These are phyloP conservation scores for Eilema sororculum DNA, from an alignment of 2,888 invertebrate genomes.

Conservation along the genomic window DNA sequence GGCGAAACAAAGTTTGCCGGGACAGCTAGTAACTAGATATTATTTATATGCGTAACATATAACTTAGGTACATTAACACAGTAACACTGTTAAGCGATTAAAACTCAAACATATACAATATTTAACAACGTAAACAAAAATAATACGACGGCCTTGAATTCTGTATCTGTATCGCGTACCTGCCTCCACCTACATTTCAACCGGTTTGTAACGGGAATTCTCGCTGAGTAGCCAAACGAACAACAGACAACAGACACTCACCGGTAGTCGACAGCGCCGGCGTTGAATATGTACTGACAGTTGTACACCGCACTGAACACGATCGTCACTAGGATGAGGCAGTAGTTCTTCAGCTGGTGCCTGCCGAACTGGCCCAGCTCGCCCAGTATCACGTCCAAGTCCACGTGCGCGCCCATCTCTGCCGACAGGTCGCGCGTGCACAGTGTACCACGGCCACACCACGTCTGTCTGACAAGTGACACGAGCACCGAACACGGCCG, in stretches of 20 bases:
- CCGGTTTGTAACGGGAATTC: background rate
- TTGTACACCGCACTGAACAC: constrained; percentile 22
- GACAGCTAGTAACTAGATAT: too few relatives aligned
- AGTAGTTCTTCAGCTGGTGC: constrained; percentile 26
- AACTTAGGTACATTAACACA: too few relatives aligned
- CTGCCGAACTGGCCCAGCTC: constrained; percentile 27
- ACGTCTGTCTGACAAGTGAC: too few relatives aligned
- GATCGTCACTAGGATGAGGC: constrained; percentile 19
- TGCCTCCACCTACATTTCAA: too few relatives aligned
- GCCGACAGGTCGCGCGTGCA: background rate
- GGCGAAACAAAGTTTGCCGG: too few relatives aligned
- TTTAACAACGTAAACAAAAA: constrained; percentile 2
- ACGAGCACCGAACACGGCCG: too few relatives aligned
- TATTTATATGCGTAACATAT: too few relatives aligned
- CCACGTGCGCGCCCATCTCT: constrained; percentile 34
- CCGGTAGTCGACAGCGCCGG: constrained; percentile 21
- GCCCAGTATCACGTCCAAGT: constrained; percentile 62
- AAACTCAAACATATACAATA: background rate
- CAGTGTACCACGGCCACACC: background rate
- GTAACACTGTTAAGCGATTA: background rate
- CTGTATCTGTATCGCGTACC: background rate
- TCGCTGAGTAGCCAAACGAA: too few relatives aligned
- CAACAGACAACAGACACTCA: background rate
- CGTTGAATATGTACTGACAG: constrained; percentile 22
- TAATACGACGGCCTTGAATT: background rate